These are phyloP conservation scores for Diadromus collaris DNA, from an alignment of 2,888 invertebrate species.

Conservation along the genomic window DNA sequence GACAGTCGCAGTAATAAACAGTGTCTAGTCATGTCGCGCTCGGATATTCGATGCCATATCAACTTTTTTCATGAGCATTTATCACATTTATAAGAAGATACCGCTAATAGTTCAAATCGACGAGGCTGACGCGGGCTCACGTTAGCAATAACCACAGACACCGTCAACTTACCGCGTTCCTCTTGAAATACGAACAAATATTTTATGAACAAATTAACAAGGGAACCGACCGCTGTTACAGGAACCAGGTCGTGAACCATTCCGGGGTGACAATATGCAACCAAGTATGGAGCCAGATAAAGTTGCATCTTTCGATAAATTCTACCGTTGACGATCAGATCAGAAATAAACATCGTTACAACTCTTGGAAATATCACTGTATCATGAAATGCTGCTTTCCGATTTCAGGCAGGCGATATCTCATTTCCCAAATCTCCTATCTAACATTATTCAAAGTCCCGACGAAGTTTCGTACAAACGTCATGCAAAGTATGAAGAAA, in stretches of 20 bases:
- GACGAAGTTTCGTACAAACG: conserved; percentile 1
- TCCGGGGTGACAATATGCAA: not conserved
- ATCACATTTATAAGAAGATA: conserved; percentile 15
- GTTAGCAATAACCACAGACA: conserved; percentile 3
- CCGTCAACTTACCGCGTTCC: conserved; percentile 4
- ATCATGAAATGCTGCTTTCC: too few species aligned
- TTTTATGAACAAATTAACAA: conserved; percentile 17
- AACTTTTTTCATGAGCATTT: conserved; percentile 6
- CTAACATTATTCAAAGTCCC: not conserved
- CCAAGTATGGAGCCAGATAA: not conserved
- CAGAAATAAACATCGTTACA: conserved; percentile 22
- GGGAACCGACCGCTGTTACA: not conserved
- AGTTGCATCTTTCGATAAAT: not conserved
- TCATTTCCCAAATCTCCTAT: not conserved
- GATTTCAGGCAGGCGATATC: not conserved
- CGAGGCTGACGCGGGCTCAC: conserved; percentile 1
- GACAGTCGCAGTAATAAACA: conserved; percentile 28
- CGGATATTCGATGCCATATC: conserved; percentile 3
- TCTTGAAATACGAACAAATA: conserved; percentile 1
- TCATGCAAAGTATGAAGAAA: conserved; percentile 20
- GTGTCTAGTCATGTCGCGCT: conserved; percentile 26
- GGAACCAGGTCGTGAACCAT: conserved; percentile 12
- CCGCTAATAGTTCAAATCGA: conserved; percentile 13
- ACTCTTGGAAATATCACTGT: conserved; percentile 1
- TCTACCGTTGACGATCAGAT: not conserved